phyloP scores from a whole-genome alignment of 1,140 invertebrate genomes.

The Popillia japonica region DNA sequence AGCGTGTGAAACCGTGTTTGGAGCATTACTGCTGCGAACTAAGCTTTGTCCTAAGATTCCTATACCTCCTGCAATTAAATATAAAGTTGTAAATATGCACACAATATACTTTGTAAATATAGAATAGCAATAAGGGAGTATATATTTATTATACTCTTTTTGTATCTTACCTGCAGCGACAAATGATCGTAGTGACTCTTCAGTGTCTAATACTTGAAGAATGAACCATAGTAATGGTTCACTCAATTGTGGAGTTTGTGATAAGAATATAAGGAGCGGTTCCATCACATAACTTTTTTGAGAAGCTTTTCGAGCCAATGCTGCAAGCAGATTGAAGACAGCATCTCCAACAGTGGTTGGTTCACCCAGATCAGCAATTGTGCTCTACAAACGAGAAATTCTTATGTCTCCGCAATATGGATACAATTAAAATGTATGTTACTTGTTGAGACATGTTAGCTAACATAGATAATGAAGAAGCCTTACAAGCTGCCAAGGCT shows the following conservation, averaged over 20 bases:
- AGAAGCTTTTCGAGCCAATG: constrained; percentile 75
- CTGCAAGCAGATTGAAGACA: constrained; percentile 81
- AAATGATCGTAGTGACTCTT: constrained; percentile 73
- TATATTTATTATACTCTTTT: not conserved
- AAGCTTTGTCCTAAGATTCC: constrained; percentile 69
- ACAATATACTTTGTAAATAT: not conserved
- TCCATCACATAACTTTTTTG: constrained; percentile 76
- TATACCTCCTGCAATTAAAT: constrained; percentile 63
- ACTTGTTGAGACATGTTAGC: constrained; percentile 53
- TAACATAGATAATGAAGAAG: constrained; percentile 71
- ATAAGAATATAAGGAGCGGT: constrained; percentile 78
- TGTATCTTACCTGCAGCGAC: constrained; percentile 63
- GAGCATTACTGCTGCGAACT: constrained; percentile 64
- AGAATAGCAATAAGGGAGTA: not conserved
- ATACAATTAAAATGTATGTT: constrained; percentile 16
- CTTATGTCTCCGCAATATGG: not conserved
- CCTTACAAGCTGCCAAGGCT: constrained; percentile 75
- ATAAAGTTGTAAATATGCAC: not conserved
- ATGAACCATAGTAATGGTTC: constrained; percentile 81
- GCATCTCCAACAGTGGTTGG: constrained; percentile 81
- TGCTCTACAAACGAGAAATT: constrained; percentile 45
- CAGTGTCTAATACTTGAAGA: constrained; percentile 74
- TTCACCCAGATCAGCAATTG: constrained; percentile 64
- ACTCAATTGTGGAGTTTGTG: constrained; percentile 70
- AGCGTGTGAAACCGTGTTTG: constrained; percentile 62